Evolutionary conservation across 2,888 invertebrate genomes (phyloP).

Genomic region (Galerucella calmariensis): DNA sequence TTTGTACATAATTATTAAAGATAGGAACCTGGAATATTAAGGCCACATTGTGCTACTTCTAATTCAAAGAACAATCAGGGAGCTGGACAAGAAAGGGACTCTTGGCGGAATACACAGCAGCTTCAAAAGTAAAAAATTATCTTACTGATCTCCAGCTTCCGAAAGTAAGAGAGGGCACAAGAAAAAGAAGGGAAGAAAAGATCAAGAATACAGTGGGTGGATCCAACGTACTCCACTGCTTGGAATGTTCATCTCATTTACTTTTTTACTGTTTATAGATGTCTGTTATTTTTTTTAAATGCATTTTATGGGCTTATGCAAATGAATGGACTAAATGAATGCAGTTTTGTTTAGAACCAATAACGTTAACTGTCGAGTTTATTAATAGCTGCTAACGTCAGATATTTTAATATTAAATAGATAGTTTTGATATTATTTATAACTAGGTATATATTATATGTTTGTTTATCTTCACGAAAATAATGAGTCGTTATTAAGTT

Average conservation of each 20-base stretch:
- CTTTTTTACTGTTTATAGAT: slow-evolving; percentile 23
- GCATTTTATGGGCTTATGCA: slow-evolving; percentile 26
- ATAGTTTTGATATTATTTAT: slow-evolving; percentile 8
- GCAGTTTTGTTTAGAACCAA: slow-evolving; percentile 17
- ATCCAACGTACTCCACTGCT: slow-evolving; percentile 1
- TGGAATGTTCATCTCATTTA: slow-evolving; percentile 24
- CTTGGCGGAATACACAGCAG: too few species aligned
- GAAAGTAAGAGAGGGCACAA: too few species aligned
- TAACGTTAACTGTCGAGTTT: slow-evolving; percentile 24
- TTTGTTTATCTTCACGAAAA: not conserved
- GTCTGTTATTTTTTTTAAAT: slow-evolving; percentile 18
- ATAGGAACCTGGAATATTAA: too few species aligned
- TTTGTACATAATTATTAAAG: too few species aligned
- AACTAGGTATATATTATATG: not conserved
- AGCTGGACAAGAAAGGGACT: too few species aligned
- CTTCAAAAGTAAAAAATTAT: too few species aligned
- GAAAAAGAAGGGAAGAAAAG: too few species aligned
- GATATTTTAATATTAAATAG: slow-evolving; percentile 14
- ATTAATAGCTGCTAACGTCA: slow-evolving; percentile 20
- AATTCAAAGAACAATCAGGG: too few species aligned
- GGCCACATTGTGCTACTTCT: too few species aligned
- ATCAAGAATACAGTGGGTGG: not conserved
- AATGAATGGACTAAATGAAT: slow-evolving; percentile 14
- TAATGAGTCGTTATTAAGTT: not conserved
- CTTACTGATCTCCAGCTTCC: too few species aligned